Evolutionary conservation across 37 sponge, comb jelly and placozoan genomes (phyloP).

Genomic region (Chondrosia reniformis): DNA sequence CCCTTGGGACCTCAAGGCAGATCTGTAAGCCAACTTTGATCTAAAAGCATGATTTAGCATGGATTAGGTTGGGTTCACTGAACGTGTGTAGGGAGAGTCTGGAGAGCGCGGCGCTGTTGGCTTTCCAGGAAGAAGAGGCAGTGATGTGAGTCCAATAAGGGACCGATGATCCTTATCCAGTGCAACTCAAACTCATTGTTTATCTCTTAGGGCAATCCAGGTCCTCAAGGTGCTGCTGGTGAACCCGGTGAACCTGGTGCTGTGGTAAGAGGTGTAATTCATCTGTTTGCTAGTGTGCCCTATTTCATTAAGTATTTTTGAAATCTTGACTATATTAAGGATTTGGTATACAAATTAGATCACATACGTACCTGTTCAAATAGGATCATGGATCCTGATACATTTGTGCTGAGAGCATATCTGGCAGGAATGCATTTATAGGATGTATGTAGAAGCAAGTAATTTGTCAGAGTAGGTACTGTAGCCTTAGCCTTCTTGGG

Average conservation of each 20-base stretch:
- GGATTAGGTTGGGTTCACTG: neutral
- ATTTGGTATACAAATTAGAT: too few species aligned
- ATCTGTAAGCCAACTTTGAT: slow-evolving; percentile 40
- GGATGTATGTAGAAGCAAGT: too few species aligned
- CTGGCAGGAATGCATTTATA: too few species aligned
- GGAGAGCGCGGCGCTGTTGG: slow-evolving; percentile 9
- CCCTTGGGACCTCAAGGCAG: slow-evolving; percentile 64
- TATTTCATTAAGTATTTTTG: too few species aligned
- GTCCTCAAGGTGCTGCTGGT: slow-evolving; percentile 64
- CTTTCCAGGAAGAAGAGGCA: neutral
- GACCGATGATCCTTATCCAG: neutral
- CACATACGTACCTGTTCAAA: too few species aligned
- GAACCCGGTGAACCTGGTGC: slow-evolving; percentile 41
- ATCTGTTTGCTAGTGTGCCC: too few species aligned
- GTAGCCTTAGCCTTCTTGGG: too few species aligned
- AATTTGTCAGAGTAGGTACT: too few species aligned
- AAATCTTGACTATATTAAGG: too few species aligned
- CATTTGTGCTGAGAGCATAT: too few species aligned
- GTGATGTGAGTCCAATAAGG: neutral
- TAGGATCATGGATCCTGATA: too few species aligned
- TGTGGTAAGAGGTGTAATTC: neutral
- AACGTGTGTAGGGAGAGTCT: neutral
- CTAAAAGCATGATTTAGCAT: neutral
- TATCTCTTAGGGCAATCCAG: slow-evolving; percentile 43
- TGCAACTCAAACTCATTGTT: neutral